Percentiles rank a stretch among this genome's conserved stretches.
Conservation (phyloP, 1,140 invertebrate species). For the Drosophila navojoa region DNA sequence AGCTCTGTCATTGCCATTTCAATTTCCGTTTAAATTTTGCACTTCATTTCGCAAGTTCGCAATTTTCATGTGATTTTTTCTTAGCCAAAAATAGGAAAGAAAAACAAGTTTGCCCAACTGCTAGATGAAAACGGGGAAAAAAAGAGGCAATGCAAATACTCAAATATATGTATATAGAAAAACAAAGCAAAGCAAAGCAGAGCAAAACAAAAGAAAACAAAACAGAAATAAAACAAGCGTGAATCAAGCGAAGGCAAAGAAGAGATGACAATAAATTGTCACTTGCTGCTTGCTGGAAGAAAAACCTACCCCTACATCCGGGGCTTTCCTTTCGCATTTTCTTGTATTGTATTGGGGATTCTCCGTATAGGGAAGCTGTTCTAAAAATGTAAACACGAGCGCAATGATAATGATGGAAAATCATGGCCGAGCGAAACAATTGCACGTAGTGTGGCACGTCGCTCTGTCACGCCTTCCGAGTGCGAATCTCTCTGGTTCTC, state of each 20-base stretch:
- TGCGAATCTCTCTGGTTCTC: not conserved
- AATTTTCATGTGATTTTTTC: constrained; percentile 68
- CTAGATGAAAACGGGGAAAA: constrained; percentile 40
- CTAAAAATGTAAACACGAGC: constrained; percentile 74
- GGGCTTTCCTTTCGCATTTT: not conserved
- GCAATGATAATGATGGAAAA: constrained; percentile 80
- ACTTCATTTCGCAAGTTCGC: constrained; percentile 82
- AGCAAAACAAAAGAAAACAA: constrained; percentile 24
- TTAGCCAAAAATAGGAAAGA: constrained; percentile 10
- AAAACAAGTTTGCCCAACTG: constrained; percentile 44
- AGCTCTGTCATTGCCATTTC: constrained; percentile 81
- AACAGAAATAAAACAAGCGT: constrained; percentile 56
- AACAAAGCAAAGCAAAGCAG: constrained; percentile 63
- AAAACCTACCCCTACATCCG: not conserved
- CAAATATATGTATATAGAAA: constrained; percentile 34
- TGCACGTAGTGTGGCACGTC: constrained; percentile 58
- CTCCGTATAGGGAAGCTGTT: constrained; percentile 23
- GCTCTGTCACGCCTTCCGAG: not conserved
- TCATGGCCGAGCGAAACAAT: constrained; percentile 74
- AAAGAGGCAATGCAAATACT: constrained; percentile 73
- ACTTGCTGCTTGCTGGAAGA: constrained; percentile 35
- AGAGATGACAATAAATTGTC: constrained; percentile 81
- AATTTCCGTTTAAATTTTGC: constrained; percentile 83
- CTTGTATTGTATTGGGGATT: constrained; percentile 20
- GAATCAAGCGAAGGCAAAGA: constrained; percentile 53